A percentile compares a stretch with the other conserved stretches of the same genome.
Conservation (phyloP, 2,113 vertebrate genomes). For the Chionomys nivalis region DNA sequence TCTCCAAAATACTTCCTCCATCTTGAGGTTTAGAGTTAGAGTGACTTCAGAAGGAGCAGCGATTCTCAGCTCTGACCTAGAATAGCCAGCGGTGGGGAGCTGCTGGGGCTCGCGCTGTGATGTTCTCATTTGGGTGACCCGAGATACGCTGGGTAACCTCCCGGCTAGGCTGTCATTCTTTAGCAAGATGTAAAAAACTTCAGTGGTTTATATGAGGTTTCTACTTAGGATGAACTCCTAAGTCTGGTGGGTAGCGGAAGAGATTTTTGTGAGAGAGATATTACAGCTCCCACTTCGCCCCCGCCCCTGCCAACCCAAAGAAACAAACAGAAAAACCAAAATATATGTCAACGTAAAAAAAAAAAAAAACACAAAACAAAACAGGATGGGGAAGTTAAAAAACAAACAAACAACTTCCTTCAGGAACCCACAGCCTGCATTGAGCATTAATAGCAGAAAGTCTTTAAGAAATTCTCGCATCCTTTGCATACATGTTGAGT, state of each 20-base stretch:
- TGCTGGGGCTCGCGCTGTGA: neutral
- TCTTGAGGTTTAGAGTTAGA: constrained; percentile 46
- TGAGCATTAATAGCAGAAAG: neutral
- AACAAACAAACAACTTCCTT: neutral
- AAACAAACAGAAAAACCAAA: neutral
- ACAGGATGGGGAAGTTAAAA: neutral
- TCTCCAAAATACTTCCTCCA: constrained; percentile 27
- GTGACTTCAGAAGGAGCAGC: neutral
- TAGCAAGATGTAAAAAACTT: neutral
- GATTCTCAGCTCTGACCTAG: neutral
- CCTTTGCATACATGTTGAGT: neutral
- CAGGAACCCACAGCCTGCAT: neutral
- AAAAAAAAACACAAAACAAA: neutral
- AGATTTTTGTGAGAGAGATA: neutral
- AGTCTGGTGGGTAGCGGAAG: neutral
- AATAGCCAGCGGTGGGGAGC: neutral
- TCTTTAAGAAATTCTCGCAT: neutral
- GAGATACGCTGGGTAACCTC: neutral
- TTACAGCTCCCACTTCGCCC: neutral
- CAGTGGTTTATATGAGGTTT: neutral
- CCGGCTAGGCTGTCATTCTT: neutral
- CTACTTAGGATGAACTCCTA: neutral
- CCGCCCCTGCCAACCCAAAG: neutral
- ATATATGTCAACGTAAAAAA: neutral
- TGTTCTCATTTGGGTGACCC: neutral